Base-by-base conservation (phyloP, 2,888 invertebrate genomes). In the Macrostomum cliftonense region DNA sequence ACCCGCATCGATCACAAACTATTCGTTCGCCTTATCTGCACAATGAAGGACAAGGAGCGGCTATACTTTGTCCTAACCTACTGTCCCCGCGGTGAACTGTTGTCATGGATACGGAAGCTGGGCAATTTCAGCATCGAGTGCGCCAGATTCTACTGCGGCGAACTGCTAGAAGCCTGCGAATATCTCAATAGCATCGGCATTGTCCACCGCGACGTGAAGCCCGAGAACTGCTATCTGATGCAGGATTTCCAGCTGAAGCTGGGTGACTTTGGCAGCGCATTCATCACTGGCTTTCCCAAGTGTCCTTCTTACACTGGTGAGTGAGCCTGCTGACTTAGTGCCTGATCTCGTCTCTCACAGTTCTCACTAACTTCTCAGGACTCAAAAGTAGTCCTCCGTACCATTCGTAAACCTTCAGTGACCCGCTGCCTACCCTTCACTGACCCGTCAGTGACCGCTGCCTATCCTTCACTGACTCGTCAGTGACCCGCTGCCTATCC, bases 261-360 rank as follows among this genome's bases (percentile, higher is more conserved):
- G 53, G 87, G 91, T 42, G 97, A 97, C 72, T 97, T 97, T 71
- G 97, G 97, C 44, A 88, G 89, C 47, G 84, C 88, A 1, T 89
- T 87, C 73, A 81, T 88, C 56, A 71, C 86, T 19, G 72, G 55
- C 39, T 43, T 45, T 42, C 42, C 52, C 17, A 52, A 50, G 38
- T 16, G 50, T 11, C 20, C 28, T 9, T 28, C 37, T 19, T 51
- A 43, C 19, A 51, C 50, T 28, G 28, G 28, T 28, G 28, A 28
- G 28, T 28, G 28, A n/a, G n/a, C n/a, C n/a, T n/a, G n/a, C n/a
- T n/a, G n/a, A n/a, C n/a, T n/a, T n/a, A n/a, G n/a, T n/a, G n/a
- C n/a, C 28, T 28, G 28, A 28, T 28, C 28, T n/a, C n/a, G n/a
- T n/a, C 28, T 28, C 9, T 9, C 2, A 9, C 5, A 7, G 40